These are phyloP conservation scores for Pyrocephalus nanus DNA, from an alignment of 2,797 vertebrate genomes.

Conservation along the genomic window DNA sequence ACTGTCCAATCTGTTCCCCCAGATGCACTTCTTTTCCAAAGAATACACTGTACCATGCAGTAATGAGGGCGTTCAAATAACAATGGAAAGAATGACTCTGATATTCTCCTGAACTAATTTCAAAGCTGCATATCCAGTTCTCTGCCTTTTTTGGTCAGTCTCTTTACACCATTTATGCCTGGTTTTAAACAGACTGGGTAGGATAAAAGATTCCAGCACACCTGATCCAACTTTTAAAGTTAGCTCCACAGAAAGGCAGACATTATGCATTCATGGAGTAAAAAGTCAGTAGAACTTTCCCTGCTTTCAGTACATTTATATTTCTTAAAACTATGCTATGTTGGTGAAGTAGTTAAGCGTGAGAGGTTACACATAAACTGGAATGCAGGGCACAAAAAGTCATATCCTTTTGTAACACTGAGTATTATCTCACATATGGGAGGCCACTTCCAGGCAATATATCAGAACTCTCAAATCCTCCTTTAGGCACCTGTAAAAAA, in stretches of 20 bases:
- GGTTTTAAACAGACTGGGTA: slow-evolving; percentile 23
- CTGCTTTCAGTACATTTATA: background rate
- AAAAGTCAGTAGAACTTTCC: background rate
- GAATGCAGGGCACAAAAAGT: background rate
- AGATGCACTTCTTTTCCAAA: slow-evolving; percentile 47
- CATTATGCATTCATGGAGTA: background rate
- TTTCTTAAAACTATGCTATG: background rate
- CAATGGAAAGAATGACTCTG: slow-evolving; percentile 66
- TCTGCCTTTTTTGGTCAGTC: slow-evolving; percentile 65
- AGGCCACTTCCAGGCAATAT: background rate
- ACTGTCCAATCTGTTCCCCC: slow-evolving; percentile 48
- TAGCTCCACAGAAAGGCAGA: background rate
- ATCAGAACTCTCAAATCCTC: background rate
- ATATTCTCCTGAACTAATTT: slow-evolving; percentile 17
- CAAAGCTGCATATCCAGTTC: slow-evolving; percentile 41
- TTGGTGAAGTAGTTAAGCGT: background rate
- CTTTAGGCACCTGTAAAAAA: slow-evolving; percentile 1
- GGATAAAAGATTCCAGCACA: slow-evolving; percentile 16
- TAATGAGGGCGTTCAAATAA: slow-evolving; percentile 41
- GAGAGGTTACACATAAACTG: background rate
- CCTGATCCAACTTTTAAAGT: slow-evolving; percentile 24
- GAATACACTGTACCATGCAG: slow-evolving; percentile 56
- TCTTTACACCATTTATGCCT: slow-evolving; percentile 33
- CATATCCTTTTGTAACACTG: background rate
- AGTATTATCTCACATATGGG: background rate